Evolutionary conservation across 2,888 invertebrate genomes (phyloP).

Genomic region (Drosophila buzzatii): DNA sequence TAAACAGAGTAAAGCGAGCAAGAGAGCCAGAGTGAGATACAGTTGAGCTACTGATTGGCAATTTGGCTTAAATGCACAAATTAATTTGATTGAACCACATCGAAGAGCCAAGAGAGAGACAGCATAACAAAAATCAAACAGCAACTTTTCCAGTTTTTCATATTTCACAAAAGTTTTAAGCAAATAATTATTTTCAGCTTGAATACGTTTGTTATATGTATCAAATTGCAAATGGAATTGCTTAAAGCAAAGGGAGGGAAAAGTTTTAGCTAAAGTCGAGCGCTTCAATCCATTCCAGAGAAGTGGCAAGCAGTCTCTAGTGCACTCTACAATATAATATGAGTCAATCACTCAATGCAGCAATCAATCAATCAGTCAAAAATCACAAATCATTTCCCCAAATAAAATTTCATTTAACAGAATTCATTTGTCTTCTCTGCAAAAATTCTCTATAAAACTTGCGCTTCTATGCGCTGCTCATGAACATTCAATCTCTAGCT

Average conservation of each 20-base stretch:
- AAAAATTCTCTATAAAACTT: too few relatives aligned
- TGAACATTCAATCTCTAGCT: neutral
- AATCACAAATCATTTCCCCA: too few relatives aligned
- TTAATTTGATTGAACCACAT: constrained; percentile 69
- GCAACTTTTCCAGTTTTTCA: constrained; percentile 29
- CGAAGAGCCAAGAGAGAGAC: neutral
- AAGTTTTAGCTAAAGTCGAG: neutral
- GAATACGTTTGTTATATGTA: neutral
- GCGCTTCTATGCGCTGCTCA: constrained; percentile 16
- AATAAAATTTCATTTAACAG: too few relatives aligned
- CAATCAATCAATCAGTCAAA: neutral
- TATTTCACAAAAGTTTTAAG: constrained; percentile 37
- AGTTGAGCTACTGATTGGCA: constrained; percentile 40
- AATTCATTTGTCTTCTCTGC: too few relatives aligned
- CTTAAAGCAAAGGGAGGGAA: neutral
- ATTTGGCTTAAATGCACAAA: constrained; percentile 64
- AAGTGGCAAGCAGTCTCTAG: neutral
- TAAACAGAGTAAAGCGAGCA: neutral
- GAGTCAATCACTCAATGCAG: neutral
- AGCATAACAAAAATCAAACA: constrained; percentile 10
- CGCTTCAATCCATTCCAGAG: neutral
- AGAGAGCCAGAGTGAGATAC: neutral
- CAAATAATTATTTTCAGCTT: constrained; percentile 35
- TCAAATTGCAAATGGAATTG: neutral
- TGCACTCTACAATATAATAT: neutral